Evolutionary conservation across 2,888 invertebrate genomes (phyloP), one percentile per base, ranked within the genome.

Genomic region (Eristalis intricaria): DNA sequence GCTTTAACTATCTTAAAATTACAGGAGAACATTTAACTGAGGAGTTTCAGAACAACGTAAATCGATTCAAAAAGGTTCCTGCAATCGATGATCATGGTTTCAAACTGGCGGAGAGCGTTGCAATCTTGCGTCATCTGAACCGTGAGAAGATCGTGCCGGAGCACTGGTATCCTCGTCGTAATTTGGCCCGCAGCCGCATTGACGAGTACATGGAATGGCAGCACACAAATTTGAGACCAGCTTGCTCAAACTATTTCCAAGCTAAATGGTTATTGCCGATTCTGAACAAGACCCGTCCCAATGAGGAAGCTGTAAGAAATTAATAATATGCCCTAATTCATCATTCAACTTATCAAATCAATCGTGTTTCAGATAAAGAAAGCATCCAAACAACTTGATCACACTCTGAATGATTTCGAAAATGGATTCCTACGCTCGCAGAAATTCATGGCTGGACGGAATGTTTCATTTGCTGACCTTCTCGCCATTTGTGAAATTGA

Each of bases 131-230:
- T 65, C 96, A 96, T 91, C 90, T 97, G 76, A 92, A 94, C 4
- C 93, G 94, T 43, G 95, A 95, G 90, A 93, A 93, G 90, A 89
- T 93, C 13, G 91, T 94, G 5, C 92, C 93, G 32, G 95, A 95
- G 89, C 94, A 95, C 89, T 96, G 95, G 95, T 96, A 96, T 92
- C 96, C 96, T 0, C 93, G 93, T 65, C 94, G 95, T 75, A 93
- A 94, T 23, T 93, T 94, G 89, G 91, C 93, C 26, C 95, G 95
- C 90, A 95, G 96, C 0, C 93, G 93, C 89, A 95, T 96, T 43
- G 96, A 96, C 90, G 96, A 96, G 91, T 96, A 95, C 91, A 93
- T 96, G 84, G 95, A 95, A 91, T 97, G 96, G 96, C 96, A 96
- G 89, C 96, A 96, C 90, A 91, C 94, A 15, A 96, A 96, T 90